Evolutionary conservation across 2,113 vertebrate species (phyloP).

Genomic region (Mustelus asterias): DNA sequence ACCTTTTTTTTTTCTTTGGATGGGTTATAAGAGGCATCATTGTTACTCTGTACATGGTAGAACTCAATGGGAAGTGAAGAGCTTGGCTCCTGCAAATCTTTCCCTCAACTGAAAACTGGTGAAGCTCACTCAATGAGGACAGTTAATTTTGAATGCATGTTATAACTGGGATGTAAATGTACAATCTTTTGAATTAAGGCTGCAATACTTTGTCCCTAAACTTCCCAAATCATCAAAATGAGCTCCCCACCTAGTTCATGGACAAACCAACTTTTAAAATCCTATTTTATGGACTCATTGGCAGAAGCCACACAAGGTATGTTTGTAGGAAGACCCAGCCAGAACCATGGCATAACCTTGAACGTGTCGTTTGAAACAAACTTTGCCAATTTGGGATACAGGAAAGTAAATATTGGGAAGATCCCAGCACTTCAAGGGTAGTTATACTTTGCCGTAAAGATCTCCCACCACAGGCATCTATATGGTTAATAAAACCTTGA

Average conservation of each 20-base stretch:
- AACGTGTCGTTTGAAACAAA: not conserved
- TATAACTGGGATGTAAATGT: not conserved
- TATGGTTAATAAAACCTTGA: not conserved
- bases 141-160: not conserved
- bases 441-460: not conserved
- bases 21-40: not conserved
- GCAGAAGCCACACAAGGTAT: not conserved
- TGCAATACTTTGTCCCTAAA: not conserved
- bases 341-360: not conserved
- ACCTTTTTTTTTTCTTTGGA: not conserved
- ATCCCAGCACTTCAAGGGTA: not conserved
- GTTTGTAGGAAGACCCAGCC: not conserved
- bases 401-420: not conserved
- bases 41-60: not conserved
- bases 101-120: not conserved
- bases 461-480: not conserved
- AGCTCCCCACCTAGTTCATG: not conserved
- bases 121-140: not conserved
- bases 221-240: not conserved
- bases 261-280: not conserved
- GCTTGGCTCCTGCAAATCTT: not conserved
- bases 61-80: not conserved
- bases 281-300: not conserved
- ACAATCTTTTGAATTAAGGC: not conserved
- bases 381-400: not conserved